Conservation (phyloP, 2,113 vertebrate species). For the Fukomys damarensis region DNA sequence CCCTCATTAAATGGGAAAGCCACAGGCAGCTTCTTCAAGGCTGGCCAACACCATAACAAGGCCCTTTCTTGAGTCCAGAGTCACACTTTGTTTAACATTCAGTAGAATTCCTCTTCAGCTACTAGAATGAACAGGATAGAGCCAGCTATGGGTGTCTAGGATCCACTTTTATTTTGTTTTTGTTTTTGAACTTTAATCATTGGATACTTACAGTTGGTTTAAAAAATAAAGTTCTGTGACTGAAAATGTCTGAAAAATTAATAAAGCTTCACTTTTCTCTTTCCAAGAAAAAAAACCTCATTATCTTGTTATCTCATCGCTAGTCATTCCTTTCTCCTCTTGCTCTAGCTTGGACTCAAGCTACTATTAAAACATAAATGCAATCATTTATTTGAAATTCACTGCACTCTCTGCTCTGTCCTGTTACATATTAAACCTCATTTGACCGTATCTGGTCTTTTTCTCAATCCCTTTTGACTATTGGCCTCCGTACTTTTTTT, state of each 20-base stretch:
- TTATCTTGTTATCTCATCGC: background rate
- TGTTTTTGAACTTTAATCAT: conserved; percentile 30
- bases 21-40: background rate
- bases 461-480: background rate
- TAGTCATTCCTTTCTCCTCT: background rate
- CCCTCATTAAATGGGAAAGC: background rate
- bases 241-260: background rate
- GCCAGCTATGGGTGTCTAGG: background rate
- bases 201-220: conserved; percentile 46
- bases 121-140: background rate
- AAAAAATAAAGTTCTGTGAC: conserved; percentile 3
- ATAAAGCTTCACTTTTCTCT: background rate
- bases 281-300: background rate
- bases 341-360: background rate
- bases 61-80: background rate
- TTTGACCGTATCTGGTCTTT: background rate
- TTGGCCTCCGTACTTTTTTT: background rate
- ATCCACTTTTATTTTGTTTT: background rate
- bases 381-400: background rate
- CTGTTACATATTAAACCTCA: background rate
- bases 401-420: background rate
- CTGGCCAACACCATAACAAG: background rate
- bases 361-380: background rate
- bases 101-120: background rate
- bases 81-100: background rate